A percentile compares a stretch with the other conserved stretches of the same genome.
These are phyloP conservation scores for Micromesistius poutassou DNA, from an alignment of 2,797 vertebrate genomes.

Conservation along the genomic window DNA sequence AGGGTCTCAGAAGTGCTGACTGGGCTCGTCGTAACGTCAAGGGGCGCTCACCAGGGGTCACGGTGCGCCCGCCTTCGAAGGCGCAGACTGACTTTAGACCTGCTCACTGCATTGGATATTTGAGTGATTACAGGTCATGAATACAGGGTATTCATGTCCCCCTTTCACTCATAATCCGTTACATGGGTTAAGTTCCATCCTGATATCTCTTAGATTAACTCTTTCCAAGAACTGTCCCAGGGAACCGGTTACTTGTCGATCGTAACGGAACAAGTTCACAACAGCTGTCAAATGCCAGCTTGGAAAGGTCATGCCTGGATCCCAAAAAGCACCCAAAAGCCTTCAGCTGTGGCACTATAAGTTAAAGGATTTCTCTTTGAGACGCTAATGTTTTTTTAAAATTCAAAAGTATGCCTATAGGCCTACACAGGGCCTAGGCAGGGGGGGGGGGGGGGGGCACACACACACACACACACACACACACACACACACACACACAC, in stretches of 20 bases:
- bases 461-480: slow-evolving; percentile 1
- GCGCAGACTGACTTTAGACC: background rate
- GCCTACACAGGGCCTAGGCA: too few species aligned
- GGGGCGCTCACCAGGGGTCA: slow-evolving; percentile 32
- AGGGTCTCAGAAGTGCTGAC: slow-evolving; percentile 68
- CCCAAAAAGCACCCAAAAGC: background rate
- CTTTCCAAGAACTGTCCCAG: background rate
- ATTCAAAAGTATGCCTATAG: background rate
- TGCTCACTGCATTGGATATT: background rate
- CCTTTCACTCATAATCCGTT: background rate
- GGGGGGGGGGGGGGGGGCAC: too few species aligned
- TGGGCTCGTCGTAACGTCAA: background rate
- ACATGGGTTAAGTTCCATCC: background rate
- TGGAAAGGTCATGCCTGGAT: background rate
- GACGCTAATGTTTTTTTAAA: background rate
- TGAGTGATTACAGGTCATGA: background rate
- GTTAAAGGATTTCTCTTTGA: background rate
- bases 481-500: slow-evolving; percentile 6
- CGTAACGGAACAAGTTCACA: background rate
- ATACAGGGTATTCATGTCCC: background rate
- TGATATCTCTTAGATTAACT: background rate
- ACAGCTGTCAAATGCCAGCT: background rate
- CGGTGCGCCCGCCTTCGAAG: slow-evolving; percentile 13
- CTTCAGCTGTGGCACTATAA: background rate
- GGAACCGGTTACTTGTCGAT: background rate